Evolutionary conservation across 2,113 vertebrate genomes (phyloP).

Genomic region (Diglossa brunneiventris): DNA sequence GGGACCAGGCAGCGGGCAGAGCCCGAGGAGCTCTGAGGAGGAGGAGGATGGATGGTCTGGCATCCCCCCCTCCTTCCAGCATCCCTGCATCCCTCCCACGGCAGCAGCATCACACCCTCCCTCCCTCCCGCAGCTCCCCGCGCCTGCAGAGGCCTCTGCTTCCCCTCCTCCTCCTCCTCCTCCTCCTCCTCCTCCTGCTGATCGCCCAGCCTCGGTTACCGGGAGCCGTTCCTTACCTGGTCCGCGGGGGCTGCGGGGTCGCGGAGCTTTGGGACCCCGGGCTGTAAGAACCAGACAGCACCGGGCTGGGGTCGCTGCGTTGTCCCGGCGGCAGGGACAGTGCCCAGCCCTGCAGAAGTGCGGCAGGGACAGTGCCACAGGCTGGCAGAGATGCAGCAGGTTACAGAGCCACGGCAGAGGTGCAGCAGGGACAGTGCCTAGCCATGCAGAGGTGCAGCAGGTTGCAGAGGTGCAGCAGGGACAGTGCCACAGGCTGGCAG

Average conservation of each 20-base stretch:
- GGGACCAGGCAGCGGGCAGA: not conserved
- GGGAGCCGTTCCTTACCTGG: slow-evolving; percentile 31
- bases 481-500: too few species aligned
- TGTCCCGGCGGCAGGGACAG: not conserved
- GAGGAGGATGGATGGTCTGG: not conserved
- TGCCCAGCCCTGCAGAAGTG: not conserved
- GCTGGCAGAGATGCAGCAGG: not conserved
- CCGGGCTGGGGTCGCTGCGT: not conserved
- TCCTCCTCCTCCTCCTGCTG: not conserved
- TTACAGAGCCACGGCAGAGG: too few species aligned
- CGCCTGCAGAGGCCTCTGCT: not conserved
- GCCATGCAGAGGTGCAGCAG: too few species aligned
- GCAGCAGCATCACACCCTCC: not conserved
- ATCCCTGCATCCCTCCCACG: not conserved
- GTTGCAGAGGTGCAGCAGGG: not conserved
- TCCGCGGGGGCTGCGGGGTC: not conserved
- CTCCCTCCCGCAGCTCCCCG: not conserved
- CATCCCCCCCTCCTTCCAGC: not conserved
- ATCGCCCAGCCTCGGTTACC: not conserved
- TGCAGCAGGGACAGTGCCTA: not conserved
- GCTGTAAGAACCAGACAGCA: too few species aligned
- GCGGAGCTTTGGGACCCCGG: not conserved
- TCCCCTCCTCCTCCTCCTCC: not conserved
- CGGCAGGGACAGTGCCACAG: not conserved
- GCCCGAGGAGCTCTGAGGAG: not conserved